phyloP scores from a whole-genome alignment of 2,113 vertebrate species.

The Albula goreensis region DNA sequence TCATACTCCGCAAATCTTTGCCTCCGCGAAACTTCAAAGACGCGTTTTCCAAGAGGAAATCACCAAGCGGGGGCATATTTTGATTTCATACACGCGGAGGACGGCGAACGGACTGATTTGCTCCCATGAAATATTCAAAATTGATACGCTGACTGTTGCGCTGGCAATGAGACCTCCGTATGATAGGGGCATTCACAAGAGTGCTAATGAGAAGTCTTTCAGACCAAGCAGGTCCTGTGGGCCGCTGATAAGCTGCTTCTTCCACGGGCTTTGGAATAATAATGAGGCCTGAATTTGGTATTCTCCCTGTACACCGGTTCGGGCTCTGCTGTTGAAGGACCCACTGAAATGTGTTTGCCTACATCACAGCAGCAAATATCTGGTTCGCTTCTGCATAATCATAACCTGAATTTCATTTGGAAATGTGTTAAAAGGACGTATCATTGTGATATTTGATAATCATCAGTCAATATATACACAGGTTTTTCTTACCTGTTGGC shows the following conservation, averaged over 20 bases:
- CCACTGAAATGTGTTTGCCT: constrained; percentile 87
- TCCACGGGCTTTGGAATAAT: constrained; percentile 31
- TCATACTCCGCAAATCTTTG: not conserved
- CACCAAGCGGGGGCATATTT: not conserved
- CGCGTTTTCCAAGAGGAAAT: not conserved
- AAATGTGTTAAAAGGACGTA: too few relatives aligned
- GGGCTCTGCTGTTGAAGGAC: constrained; percentile 78
- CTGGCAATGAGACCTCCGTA: constrained; percentile 11
- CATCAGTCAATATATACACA: not conserved
- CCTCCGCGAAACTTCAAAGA: not conserved
- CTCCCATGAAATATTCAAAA: constrained; percentile 21
- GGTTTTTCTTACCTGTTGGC: too few relatives aligned
- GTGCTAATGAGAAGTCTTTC: not conserved
- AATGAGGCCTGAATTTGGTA: not conserved
- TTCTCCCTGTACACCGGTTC: constrained; percentile 82
- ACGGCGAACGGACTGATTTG: not conserved
- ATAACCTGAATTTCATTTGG: constrained; percentile 71
- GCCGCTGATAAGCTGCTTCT: constrained; percentile 50
- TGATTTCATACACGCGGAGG: not conserved
- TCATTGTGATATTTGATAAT: too few relatives aligned
- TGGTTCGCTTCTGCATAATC: constrained; percentile 94
- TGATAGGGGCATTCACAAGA: constrained; percentile 4
- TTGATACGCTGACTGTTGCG: constrained; percentile 6
- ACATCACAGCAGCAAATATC: constrained; percentile 84
- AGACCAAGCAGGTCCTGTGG: constrained; percentile 29